These are phyloP conservation scores for Pyxicephalus adspersus DNA, from an alignment of 2,113 vertebrate genomes.

Conservation along the genomic window DNA sequence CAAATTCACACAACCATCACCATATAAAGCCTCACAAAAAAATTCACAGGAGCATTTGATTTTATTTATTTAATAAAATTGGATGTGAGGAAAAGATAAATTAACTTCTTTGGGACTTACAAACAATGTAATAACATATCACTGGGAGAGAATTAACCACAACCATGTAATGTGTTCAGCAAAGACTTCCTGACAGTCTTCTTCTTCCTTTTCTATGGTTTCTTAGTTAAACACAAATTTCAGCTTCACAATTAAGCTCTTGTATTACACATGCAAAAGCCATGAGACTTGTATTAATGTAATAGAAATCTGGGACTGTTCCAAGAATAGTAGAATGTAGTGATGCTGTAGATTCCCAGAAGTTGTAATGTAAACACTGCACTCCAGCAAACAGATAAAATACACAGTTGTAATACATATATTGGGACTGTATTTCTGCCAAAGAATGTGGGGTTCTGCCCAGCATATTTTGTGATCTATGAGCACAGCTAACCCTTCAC, in stretches of 20 bases:
- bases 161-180: constrained; percentile 14
- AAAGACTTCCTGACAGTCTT: constrained; percentile 5
- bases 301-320: neutral
- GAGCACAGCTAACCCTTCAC: too few relatives aligned
- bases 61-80: too few relatives aligned
- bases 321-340: constrained; percentile 13
- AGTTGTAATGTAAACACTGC: neutral
- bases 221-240: constrained; percentile 24
- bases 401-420: too few relatives aligned
- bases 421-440: too few relatives aligned
- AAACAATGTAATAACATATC: constrained; percentile 8
- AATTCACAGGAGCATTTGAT: too few relatives aligned
- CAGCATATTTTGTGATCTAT: too few relatives aligned
- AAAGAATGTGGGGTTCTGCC: too few relatives aligned
- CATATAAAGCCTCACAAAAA: too few relatives aligned
- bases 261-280: constrained; percentile 38
- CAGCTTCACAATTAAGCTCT: constrained; percentile 22
- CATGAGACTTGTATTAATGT: constrained; percentile 23
- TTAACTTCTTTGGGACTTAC: constrained; percentile 5
- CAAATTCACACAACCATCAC: too few relatives aligned
- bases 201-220: constrained; percentile 7
- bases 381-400: too few relatives aligned
- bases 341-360: constrained; percentile 9
- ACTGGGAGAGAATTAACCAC: constrained; percentile 12
- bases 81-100: neutral